Evolutionary conservation across 2,113 vertebrate genomes (phyloP), one percentile per base, ranked within the genome.

Genomic region (Corvus hawaiiensis): DNA sequence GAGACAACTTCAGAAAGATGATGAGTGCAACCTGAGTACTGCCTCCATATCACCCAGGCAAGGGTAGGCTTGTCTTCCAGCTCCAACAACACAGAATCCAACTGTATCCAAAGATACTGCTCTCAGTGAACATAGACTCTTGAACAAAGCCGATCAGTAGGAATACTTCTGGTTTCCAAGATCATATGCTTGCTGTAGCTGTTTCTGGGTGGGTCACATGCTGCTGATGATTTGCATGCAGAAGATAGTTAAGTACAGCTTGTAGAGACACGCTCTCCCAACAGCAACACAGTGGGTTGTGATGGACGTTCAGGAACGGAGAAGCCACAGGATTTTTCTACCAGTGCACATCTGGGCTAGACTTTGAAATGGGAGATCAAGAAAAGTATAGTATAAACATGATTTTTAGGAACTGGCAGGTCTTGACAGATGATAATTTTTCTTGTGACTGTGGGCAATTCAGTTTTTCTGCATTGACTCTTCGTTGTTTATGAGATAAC

Each of bases 361-460:
- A 39, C 64, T 80, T 95, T 83, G 79, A 96, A 97, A 95, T 46
- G 8, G 32, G 27, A 94, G 49, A 77, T 83, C 78, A 77, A 89
- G 55, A 77, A 71, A 81, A 83, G 3, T 59, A 37, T 61, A 80
- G 9, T 27, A 86, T 67, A 86, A 90, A 90, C 43, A 56, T 20
- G 28, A 81, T 35, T 71, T 88, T 92, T 80, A 85, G 75, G 55
- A 71, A 71, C 23, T 55, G 55, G 33, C 37, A 90, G 55, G 43
- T 77, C 35, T 83, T 91, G 37, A 76, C 49, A 69, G 49, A 79
- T 62, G 10, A 33, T 59, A 43, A 30, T 85, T 85, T 49, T 73
- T 81, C 46, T 64, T 83, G 46, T 39, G 23, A 56, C 35, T 93
- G 13, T 61, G 43, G 56, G 56, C 39, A 94, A 44, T 26, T 48